Percentiles rank a stretch among this genome's conserved stretches.
These are phyloP conservation scores for Pseudoips prasinana DNA, from an alignment of 2,888 invertebrate genomes.

Conservation along the genomic window DNA sequence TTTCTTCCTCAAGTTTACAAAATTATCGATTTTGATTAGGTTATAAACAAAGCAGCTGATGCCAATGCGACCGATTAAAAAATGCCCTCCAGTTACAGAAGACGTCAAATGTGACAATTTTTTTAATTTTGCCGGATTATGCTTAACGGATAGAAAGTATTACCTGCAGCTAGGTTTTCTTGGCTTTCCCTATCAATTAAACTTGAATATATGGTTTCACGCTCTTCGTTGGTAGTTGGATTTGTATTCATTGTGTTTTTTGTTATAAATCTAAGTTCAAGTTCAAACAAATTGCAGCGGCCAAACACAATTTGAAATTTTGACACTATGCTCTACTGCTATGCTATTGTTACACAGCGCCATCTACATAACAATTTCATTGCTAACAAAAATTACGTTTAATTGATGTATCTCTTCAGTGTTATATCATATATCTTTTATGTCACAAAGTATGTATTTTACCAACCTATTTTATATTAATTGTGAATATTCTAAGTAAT, in stretches of 20 bases:
- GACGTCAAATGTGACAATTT: constrained; percentile 12
- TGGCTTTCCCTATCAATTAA: constrained; percentile 44
- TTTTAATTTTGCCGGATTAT: constrained; percentile 33
- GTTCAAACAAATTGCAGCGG: not conserved
- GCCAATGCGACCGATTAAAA: constrained; percentile 26
- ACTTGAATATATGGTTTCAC: constrained; percentile 27
- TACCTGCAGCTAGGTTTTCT: constrained; percentile 52
- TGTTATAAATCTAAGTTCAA: not conserved
- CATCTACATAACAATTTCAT: too few species aligned
- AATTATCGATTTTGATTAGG: constrained; percentile 18
- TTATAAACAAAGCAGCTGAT: constrained; percentile 45
- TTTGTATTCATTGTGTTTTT: constrained; percentile 34
- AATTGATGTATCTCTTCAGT: too few species aligned
- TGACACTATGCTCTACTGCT: not conserved
- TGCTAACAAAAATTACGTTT: too few species aligned
- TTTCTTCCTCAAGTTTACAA: constrained; percentile 4
- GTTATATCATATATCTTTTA: too few species aligned
- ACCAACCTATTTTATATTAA: too few species aligned
- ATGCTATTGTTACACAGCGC: too few species aligned
- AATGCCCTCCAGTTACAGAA: constrained; percentile 2
- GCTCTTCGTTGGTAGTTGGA: constrained; percentile 20
- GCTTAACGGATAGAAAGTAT: constrained; percentile 28
- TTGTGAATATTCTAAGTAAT: too few species aligned
- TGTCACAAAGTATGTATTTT: too few species aligned
- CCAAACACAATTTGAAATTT: not conserved